Evolutionary conservation across 1,140 invertebrate species (phyloP).

Genomic region (Drosophila elegans): DNA sequence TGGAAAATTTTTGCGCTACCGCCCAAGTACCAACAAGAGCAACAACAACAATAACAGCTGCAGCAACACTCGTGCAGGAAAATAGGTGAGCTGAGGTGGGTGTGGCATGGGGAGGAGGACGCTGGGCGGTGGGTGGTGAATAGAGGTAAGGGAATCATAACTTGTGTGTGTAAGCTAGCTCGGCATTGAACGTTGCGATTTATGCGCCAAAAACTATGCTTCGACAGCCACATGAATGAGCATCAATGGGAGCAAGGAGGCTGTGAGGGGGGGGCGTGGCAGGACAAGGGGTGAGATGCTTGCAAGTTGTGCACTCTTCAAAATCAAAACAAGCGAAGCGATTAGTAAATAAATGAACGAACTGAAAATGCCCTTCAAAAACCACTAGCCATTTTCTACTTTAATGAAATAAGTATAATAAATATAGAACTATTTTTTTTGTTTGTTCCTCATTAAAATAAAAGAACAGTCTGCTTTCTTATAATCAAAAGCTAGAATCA

Average conservation of each 20-base stretch:
- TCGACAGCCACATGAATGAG: conserved; percentile 81
- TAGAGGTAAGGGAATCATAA: background rate
- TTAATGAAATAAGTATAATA: no score
- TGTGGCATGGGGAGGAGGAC: background rate
- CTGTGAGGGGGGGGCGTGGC: background rate
- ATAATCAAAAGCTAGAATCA: no score
- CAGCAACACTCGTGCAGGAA: conserved; percentile 7
- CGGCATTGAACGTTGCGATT: conserved; percentile 79
- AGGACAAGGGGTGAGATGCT: conserved; percentile 13
- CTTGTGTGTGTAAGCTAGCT: conserved; percentile 15
- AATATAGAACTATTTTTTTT: no score
- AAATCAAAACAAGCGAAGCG: conserved; percentile 70
- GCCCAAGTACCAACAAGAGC: conserved; percentile 51
- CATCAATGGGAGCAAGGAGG: conserved; percentile 24
- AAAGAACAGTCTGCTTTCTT: no score
- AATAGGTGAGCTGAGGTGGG: conserved; percentile 1
- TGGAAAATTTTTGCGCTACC: conserved; percentile 77
- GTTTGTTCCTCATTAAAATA: no score
- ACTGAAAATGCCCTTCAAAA: conserved; percentile 32
- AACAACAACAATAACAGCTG: conserved; percentile 9
- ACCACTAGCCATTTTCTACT: no score
- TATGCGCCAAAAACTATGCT: conserved; percentile 83
- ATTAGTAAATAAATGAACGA: conserved; percentile 17
- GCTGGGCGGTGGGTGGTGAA: background rate
- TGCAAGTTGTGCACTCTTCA: conserved; percentile 73